Percentiles rank a stretch among this genome's conserved stretches.
Conservation (phyloP, 2,113 vertebrate species). For the Otocyon megalotis region DNA sequence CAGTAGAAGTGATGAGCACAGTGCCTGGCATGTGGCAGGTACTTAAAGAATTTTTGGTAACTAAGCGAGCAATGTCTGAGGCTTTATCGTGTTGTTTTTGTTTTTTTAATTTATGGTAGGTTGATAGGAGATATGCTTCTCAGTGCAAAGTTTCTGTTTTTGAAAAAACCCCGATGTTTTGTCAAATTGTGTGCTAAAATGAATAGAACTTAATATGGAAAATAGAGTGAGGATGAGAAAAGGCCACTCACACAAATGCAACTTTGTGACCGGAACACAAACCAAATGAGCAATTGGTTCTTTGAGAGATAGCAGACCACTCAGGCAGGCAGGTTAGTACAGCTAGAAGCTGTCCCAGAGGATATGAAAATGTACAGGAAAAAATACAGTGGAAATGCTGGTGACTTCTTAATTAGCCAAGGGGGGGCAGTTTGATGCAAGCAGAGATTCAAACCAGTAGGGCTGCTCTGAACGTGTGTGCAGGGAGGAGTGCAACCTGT, state of each 20-base stretch:
- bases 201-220: not conserved
- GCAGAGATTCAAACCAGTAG: not conserved
- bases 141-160: not conserved
- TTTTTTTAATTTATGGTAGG: not conserved
- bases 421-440: not conserved
- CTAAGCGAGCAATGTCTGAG: not conserved
- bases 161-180: not conserved
- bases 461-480: not conserved
- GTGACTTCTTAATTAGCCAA: not conserved
- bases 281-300: not conserved
- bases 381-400: not conserved
- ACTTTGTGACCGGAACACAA: too few species aligned
- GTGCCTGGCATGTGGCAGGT: not conserved
- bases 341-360: not conserved
- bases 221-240: not conserved
- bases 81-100: not conserved
- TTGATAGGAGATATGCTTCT: not conserved
- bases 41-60: not conserved
- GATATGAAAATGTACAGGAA: not conserved
- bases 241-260: not conserved
- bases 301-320: not conserved
- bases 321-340: not conserved
- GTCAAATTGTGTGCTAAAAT: not conserved
- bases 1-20: not conserved
- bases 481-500: accelerated